These are phyloP conservation scores for Sinohyriopsis cumingii DNA, from an alignment of 2,888 invertebrate species.

Conservation along the genomic window DNA sequence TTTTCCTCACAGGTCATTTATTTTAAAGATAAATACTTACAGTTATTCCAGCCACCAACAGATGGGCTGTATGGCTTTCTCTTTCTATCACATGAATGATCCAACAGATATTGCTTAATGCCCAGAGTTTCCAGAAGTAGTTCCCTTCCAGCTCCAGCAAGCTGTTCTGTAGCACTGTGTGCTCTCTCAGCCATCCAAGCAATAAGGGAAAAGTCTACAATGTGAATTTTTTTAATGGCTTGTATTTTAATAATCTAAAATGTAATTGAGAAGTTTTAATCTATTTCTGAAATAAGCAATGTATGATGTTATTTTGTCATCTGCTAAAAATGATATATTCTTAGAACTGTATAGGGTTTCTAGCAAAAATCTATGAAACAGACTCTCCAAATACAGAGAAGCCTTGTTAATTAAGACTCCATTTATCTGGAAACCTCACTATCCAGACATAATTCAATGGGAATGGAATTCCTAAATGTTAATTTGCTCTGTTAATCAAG, in stretches of 20 bases:
- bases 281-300: too few relatives aligned
- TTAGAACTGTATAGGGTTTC: too few relatives aligned
- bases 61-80: conserved; percentile 29
- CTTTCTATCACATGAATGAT: conserved; percentile 27
- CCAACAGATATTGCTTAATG: conserved; percentile 22
- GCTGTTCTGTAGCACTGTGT: conserved; percentile 13
- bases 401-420: too few relatives aligned
- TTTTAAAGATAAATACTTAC: conserved; percentile 17
- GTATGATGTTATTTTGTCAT: too few relatives aligned
- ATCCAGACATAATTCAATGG: too few relatives aligned
- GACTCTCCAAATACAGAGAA: too few relatives aligned
- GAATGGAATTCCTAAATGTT: too few relatives aligned
- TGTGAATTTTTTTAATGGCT: not conserved
- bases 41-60: conserved; percentile 42
- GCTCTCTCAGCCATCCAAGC: conserved; percentile 33
- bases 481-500: too few relatives aligned
- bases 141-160: conserved; percentile 27
- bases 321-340: too few relatives aligned
- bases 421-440: too few relatives aligned
- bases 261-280: too few relatives aligned
- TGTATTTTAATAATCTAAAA: not conserved
- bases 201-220: conserved; percentile 38
- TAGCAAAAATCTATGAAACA: too few relatives aligned
- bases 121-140: conserved; percentile 34
- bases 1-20: not conserved